These are phyloP conservation scores for Dryobotodes eremita DNA, from an alignment of 2,888 invertebrate species.

Conservation along the genomic window DNA sequence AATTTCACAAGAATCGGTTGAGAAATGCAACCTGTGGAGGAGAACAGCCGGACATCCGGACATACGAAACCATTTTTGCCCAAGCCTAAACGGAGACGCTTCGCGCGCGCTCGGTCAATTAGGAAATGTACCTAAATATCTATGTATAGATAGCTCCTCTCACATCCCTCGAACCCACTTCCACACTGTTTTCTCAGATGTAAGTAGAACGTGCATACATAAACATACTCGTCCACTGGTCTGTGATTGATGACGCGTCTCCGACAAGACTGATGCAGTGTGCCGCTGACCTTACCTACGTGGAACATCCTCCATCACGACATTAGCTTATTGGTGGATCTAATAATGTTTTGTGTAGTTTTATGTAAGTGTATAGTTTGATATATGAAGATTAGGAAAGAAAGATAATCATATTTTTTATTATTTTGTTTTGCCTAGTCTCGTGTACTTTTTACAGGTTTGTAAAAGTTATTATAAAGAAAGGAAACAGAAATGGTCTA, in stretches of 20 bases:
- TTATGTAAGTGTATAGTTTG: background rate
- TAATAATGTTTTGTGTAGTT: slow-evolving; percentile 49
- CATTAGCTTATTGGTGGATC: slow-evolving; percentile 72
- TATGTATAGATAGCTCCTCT: background rate
- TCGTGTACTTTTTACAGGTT: no score
- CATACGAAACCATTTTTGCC: no score
- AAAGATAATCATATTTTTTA: background rate
- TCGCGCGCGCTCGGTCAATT: no score
- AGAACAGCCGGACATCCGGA: no score
- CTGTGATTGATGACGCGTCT: slow-evolving; percentile 75
- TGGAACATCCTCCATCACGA: slow-evolving; percentile 69
- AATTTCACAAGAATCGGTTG: no score
- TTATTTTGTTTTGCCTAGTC: background rate
- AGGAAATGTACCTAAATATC: background rate
- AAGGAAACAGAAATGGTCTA: background rate
- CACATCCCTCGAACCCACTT: background rate
- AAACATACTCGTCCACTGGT: slow-evolving; percentile 53
- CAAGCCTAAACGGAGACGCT: no score
- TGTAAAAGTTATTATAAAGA: background rate
- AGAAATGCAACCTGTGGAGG: no score
- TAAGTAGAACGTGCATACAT: slow-evolving; percentile 48
- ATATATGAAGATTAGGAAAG: background rate
- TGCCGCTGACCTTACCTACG: slow-evolving; percentile 66
- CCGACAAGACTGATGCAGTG: slow-evolving; percentile 74
- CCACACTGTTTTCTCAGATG: slow-evolving; percentile 29